Evolutionary conservation across 2,113 vertebrate species (phyloP).

Genomic region (Colossoma macropomum): DNA sequence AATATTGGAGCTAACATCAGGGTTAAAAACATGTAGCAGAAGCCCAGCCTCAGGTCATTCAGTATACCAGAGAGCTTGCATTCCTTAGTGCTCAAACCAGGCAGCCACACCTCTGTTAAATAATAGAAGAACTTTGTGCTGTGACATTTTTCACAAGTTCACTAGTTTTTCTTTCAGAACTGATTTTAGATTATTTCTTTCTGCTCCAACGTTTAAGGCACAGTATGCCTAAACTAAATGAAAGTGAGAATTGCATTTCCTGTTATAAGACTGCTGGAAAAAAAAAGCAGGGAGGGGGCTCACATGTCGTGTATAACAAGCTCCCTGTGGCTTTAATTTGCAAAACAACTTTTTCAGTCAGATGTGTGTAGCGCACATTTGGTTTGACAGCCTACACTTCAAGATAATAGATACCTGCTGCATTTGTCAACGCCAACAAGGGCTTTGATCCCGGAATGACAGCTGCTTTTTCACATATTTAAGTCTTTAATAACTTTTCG

Average conservation of each 20-base stretch:
- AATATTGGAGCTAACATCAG: no score
- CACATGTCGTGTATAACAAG: neutral
- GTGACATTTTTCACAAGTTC: neutral
- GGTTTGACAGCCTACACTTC: neutral
- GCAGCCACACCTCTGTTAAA: no score
- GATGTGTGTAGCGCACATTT: neutral
- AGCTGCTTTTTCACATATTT: neutral
- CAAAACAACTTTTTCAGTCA: neutral
- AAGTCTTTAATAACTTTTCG: neutral
- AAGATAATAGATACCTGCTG: neutral
- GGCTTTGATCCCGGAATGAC: neutral
- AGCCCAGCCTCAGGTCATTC: no score
- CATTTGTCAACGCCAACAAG: neutral
- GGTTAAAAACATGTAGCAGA: no score
- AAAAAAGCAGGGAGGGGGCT: neutral
- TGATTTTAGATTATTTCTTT: neutral
- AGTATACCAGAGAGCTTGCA: neutral
- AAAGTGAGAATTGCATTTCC: neutral
- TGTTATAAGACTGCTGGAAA: neutral
- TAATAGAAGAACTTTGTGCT: no score
- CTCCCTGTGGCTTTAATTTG: neutral
- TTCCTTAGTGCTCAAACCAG: neutral
- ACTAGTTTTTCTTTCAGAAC: neutral
- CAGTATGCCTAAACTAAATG: neutral
- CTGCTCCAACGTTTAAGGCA: neutral